phyloP scores from a whole-genome alignment of 1,140 invertebrate genomes.

The Brachionus rubens region DNA sequence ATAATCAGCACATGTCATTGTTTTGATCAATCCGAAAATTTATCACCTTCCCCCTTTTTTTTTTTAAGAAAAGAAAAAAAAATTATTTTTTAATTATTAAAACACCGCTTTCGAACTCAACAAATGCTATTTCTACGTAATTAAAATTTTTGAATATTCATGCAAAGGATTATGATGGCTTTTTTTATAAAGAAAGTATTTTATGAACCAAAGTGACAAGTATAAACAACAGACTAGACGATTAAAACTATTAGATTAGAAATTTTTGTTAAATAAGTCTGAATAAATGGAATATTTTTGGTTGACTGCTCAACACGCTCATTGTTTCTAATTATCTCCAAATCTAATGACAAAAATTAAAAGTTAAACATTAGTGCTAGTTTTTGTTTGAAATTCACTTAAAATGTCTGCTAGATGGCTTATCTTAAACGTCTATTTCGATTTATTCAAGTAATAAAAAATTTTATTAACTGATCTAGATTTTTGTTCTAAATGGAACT shows the following conservation, averaged over 20 bases:
- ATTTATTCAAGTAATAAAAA: constrained; percentile 33
- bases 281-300: not conserved
- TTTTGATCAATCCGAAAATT: not conserved
- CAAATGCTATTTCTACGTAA: not conserved
- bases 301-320: not conserved
- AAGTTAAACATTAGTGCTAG: not conserved
- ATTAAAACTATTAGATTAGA: constrained; percentile 20
- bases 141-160: not conserved
- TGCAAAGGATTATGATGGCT: no score
- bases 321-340: constrained; percentile 33
- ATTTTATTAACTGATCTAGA: constrained; percentile 38
- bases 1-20: constrained; percentile 4
- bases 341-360: constrained; percentile 10
- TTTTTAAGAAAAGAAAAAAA: not conserved
- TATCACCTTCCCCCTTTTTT: constrained; percentile 45
- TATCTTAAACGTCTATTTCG: not conserved
- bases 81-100: constrained; percentile 36
- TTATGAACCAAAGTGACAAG: not conserved
- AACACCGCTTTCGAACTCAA: not conserved
- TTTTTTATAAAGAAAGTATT: no score
- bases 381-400: constrained; percentile 8
- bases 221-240: constrained; percentile 37
- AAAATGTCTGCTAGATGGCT: constrained; percentile 1
- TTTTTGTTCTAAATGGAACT: not conserved
- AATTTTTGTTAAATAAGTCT: constrained; percentile 35